phyloP scores from a whole-genome alignment of 2,797 vertebrate species.

The Chiloscyllium punctatum region DNA sequence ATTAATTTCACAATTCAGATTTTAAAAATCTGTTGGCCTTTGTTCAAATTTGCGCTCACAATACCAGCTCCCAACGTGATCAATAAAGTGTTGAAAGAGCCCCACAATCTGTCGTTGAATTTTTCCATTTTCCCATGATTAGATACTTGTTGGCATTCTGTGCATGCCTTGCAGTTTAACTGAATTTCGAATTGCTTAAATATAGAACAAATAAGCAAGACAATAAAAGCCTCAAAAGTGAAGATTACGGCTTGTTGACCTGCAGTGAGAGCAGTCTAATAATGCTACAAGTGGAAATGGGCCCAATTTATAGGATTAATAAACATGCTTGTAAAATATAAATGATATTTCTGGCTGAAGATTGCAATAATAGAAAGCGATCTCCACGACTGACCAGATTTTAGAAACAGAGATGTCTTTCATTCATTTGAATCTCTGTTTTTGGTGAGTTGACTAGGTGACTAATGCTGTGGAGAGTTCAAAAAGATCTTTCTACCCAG shows the following conservation, averaged over 20 bases:
- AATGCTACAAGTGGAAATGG: not conserved
- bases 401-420: not conserved
- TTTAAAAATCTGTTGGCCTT: not conserved
- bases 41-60: not conserved
- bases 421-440: not conserved
- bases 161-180: not conserved
- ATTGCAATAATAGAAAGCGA: not conserved
- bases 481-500: not conserved
- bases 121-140: not conserved
- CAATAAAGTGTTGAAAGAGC: not conserved
- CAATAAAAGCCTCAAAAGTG: not conserved
- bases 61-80: not conserved
- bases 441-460: not conserved
- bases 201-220: not conserved
- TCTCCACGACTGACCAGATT: not conserved
- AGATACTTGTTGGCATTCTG: not conserved
- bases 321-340: not conserved
- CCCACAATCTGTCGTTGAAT: not conserved
- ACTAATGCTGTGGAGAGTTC: not conserved
- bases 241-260: not conserved
- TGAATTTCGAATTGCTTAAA: not conserved
- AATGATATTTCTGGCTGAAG: conserved; percentile 23
- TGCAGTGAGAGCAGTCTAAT: not conserved
- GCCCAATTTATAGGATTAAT: not conserved
- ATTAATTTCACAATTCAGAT: not conserved